These are phyloP conservation scores for Origma solitaria DNA, from an alignment of 2,113 vertebrate genomes.

Conservation along the genomic window DNA sequence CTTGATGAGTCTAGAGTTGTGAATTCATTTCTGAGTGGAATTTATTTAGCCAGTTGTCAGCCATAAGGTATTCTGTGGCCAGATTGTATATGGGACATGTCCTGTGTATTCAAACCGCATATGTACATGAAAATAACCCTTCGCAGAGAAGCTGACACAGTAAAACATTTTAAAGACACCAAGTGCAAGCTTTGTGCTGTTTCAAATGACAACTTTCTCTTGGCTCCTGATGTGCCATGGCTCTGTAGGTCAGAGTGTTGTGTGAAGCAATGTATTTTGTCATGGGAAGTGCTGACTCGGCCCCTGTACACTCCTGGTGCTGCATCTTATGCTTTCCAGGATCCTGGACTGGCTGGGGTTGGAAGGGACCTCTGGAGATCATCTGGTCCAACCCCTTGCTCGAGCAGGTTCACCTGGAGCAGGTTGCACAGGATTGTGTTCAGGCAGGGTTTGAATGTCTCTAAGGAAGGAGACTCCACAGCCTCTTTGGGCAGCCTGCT, in stretches of 20 bases:
- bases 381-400: background rate
- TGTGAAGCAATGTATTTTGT: background rate
- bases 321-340: background rate
- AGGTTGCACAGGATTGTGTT: background rate
- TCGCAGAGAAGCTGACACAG: background rate
- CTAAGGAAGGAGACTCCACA: background rate
- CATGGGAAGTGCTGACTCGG: background rate
- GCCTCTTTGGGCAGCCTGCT: background rate
- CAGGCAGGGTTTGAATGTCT: background rate
- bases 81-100: background rate
- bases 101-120: fast-evolving
- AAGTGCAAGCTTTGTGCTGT: background rate
- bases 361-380: background rate
- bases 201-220: background rate
- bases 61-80: background rate
- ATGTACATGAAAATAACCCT: background rate
- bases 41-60: background rate
- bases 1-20: background rate
- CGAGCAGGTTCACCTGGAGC: background rate
- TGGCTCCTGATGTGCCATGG: background rate
- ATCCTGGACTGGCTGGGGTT: background rate
- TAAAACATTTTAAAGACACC: background rate
- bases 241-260: background rate
- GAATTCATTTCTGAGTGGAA: background rate
- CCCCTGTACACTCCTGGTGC: background rate